These are phyloP conservation scores for Coptotermes formosanus DNA, from an alignment of 1,140 invertebrate genomes.

Conservation along the genomic window DNA sequence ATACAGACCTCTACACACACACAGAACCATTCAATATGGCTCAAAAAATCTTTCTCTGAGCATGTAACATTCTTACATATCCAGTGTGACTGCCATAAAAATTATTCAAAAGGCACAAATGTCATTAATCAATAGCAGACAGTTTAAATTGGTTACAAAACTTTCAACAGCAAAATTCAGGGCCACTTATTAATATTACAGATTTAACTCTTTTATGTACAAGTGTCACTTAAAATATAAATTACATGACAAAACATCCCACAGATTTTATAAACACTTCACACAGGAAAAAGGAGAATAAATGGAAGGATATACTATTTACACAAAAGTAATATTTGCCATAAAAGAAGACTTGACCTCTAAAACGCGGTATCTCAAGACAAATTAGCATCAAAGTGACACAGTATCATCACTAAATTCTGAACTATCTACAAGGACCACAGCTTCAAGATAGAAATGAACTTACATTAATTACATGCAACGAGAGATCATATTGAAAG, in stretches of 20 bases:
- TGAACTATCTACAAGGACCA: neutral
- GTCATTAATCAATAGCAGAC: neutral
- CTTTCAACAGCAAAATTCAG: neutral
- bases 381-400: constrained; percentile 8
- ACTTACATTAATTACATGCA: neutral
- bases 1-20: neutral
- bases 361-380: neutral
- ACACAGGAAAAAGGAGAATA: neutral
- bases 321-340: neutral
- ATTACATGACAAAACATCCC: neutral
- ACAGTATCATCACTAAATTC: neutral
- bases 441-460: neutral
- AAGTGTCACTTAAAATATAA: neutral
- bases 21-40: neutral
- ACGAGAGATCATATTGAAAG: constrained; percentile 2
- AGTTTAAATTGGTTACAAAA: neutral
- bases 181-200: neutral
- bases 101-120: neutral
- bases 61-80: neutral
- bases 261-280: constrained; percentile 11
- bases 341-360: neutral
- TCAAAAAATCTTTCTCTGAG: neutral
- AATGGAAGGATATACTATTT: neutral
- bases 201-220: neutral
- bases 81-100: neutral